Percentiles rank a stretch among this genome's conserved stretches.
These are phyloP conservation scores for Drosophila falleni DNA, from an alignment of 2,888 invertebrate species.

Conservation along the genomic window DNA sequence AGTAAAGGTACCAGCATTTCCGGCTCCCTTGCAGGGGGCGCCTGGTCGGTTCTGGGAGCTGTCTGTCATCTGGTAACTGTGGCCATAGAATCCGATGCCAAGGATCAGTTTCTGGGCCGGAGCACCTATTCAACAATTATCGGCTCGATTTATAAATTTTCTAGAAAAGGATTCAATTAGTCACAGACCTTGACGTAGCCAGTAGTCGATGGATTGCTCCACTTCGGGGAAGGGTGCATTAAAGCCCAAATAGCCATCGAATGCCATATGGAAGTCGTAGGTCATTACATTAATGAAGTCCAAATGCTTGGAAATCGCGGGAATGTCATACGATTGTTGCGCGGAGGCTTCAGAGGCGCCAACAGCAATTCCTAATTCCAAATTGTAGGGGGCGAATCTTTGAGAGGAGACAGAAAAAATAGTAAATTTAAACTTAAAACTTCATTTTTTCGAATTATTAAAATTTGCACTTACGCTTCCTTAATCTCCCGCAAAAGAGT, in stretches of 20 bases:
- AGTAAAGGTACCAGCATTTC: slow-evolving; percentile 57
- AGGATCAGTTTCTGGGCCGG: slow-evolving; percentile 93
- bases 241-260: slow-evolving; percentile 63
- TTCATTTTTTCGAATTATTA: no score
- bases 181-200: slow-evolving; percentile 87
- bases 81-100: slow-evolving; percentile 94
- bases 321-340: slow-evolving; percentile 69
- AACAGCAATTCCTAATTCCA: slow-evolving; percentile 90
- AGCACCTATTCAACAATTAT: slow-evolving; percentile 49
- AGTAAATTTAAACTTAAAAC: no score
- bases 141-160: no score
- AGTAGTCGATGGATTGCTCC: slow-evolving; percentile 93
- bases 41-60: slow-evolving; percentile 62
- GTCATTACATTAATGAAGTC: slow-evolving; percentile 79
- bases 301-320: slow-evolving; percentile 65
- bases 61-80: slow-evolving; percentile 91
- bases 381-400: slow-evolving; percentile 69
- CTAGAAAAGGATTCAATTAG: neutral
- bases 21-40: slow-evolving; percentile 48
- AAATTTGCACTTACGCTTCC: slow-evolving; percentile 68
- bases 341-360: slow-evolving; percentile 67
- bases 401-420: neutral
- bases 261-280: slow-evolving; percentile 71
- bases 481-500: slow-evolving; percentile 71
- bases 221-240: slow-evolving; percentile 88